A percentile compares a stretch with the other conserved stretches of the same genome.
These are phyloP conservation scores for Aplodontia rufa DNA, from an alignment of 2,113 vertebrate genomes.

Conservation along the genomic window DNA sequence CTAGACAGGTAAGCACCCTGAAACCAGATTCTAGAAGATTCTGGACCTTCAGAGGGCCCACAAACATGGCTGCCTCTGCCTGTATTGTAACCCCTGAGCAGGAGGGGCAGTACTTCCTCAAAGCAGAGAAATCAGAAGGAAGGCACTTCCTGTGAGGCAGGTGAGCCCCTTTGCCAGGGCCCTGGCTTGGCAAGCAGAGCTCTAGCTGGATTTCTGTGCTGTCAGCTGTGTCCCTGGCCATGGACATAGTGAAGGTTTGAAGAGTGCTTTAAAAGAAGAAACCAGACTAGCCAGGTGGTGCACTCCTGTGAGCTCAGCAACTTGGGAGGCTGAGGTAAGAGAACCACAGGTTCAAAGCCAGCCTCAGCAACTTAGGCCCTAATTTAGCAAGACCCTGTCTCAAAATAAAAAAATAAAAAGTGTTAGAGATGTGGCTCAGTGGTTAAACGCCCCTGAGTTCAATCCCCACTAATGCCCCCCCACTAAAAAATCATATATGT, in stretches of 20 bases:
- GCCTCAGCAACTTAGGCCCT: neutral
- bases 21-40: slow-evolving; percentile 16
- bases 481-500: too few relatives aligned
- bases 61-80: neutral
- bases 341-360: neutral
- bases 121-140: slow-evolving; percentile 30
- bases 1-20: neutral
- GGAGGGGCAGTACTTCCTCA: neutral
- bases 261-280: slow-evolving; percentile 17
- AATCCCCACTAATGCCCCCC: neutral
- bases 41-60: neutral
- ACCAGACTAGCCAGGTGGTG: neutral
- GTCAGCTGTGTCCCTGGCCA: neutral
- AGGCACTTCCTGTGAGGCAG: neutral
- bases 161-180: neutral
- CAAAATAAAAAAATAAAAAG: neutral
- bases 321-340: neutral
- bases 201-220: neutral
- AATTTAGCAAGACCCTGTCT: neutral
- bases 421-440: neutral
- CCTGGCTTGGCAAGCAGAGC: neutral
- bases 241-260: neutral
- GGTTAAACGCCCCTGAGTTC: neutral
- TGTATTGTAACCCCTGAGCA: neutral
- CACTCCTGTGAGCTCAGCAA: too few relatives aligned